Base-by-base conservation (phyloP, 2,888 invertebrate species). In the Chaitophorus viminalis region DNA sequence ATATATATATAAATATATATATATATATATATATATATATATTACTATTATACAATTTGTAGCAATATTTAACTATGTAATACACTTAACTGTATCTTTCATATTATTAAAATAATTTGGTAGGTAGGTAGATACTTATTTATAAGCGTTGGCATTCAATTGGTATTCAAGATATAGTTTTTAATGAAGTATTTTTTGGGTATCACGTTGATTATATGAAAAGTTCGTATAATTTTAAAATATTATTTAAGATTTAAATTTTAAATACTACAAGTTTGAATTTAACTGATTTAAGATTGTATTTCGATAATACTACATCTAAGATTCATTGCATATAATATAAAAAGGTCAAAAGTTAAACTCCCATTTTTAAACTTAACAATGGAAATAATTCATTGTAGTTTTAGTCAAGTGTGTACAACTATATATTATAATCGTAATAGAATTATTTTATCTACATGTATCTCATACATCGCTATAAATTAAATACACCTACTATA, bases 321-420 rank as follows among this genome's bases (percentile, higher is more conserved):
- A 70, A 70, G 72, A 82, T 81, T 29, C 46, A 29, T 52, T 70
- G 1, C 25, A 31, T 70, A 52, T 70, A 52, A 81, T 46, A 9
- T 52, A 31, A 33, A 46, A 5, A 33, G 70, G 33, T 82, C 52
- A 82, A 72, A 82, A 33, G 72, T 72, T 33, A 72, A 82, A 82
- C 21, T 52, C 17, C 46, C 70, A 54, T 31, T 81, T 29, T 81
- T 29, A 68, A 81, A 46, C 11, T 4, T 39, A 81, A 81, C 81
- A 81, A 81, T 81, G 18, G 29, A 81, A 68, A n/a, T 18, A 33
- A 5, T 33, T 17, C 72, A 21, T 72, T 72, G n/a, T 33, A 33
- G 33, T 72, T 33, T 72, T 33, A 72, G 29, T 72, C 72, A 21
- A 72, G 9, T 68, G 9, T 21, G 29, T n/a, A n/a, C 25, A 29